phyloP scores from a whole-genome alignment of 2,888 invertebrate species.

The Portevinia maculata region DNA sequence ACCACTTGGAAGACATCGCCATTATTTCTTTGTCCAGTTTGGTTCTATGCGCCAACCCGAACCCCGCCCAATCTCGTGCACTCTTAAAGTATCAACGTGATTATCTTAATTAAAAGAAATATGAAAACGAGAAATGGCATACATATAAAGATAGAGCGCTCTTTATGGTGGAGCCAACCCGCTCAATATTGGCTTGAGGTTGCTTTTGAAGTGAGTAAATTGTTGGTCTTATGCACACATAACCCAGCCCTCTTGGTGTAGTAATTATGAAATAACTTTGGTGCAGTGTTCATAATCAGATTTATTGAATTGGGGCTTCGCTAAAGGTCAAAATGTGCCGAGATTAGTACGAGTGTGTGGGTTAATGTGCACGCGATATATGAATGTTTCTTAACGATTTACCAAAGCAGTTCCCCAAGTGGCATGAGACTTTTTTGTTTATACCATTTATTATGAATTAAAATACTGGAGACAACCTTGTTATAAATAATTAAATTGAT shows the following conservation, averaged over 20 bases:
- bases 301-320: conserved; percentile 42
- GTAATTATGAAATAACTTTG: conserved; percentile 47
- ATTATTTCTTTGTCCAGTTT: not conserved
- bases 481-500: not conserved
- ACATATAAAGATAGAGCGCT: not conserved
- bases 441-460: not conserved
- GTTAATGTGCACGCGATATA: not conserved
- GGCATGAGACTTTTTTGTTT: not conserved
- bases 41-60: not conserved
- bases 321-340: conserved; percentile 47
- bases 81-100: conserved; percentile 54
- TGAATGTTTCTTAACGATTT: conserved; percentile 10
- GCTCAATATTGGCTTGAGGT: not conserved
- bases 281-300: conserved; percentile 29
- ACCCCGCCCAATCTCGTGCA: not conserved
- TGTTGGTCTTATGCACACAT: conserved; percentile 20
- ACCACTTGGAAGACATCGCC: conserved; percentile 15
- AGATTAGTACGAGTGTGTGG: conserved; percentile 3
- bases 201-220: conserved; percentile 1
- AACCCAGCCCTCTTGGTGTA: conserved; percentile 22
- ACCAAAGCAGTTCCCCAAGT: conserved; percentile 26
- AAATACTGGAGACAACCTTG: not conserved
- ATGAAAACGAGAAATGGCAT: conserved; percentile 18
- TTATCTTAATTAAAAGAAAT: conserved; percentile 67
- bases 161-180: not conserved